These are phyloP conservation scores for Sarcophilus harrisii DNA, from an alignment of 2,797 vertebrate species.

Conservation along the genomic window DNA sequence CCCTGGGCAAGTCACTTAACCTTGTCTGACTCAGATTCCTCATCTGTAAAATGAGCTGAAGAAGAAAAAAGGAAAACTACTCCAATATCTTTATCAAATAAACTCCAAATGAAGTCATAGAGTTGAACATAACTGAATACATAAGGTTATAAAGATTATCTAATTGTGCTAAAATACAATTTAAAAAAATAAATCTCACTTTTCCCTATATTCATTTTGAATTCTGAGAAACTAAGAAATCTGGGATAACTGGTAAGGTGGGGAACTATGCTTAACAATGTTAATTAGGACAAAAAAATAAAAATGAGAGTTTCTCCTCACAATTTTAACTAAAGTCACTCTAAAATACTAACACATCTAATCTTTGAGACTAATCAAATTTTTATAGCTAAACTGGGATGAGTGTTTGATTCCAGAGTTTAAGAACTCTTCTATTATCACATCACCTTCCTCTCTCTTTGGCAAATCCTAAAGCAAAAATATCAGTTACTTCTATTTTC, in stretches of 20 bases:
- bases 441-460: not conserved
- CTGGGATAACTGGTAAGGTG: not conserved
- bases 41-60: not conserved
- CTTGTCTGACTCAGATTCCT: not conserved
- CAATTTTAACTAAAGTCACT: conserved; percentile 64
- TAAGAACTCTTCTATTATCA: not conserved
- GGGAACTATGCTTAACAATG: conserved; percentile 74
- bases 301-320: conserved; percentile 66
- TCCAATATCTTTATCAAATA: not conserved
- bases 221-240: not conserved
- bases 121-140: not conserved
- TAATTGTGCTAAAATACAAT: conserved; percentile 53
- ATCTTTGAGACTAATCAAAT: conserved; percentile 69
- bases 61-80: not conserved
- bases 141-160: not conserved
- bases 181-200: conserved; percentile 72
- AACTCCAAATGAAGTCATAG: not conserved
- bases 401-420: not conserved
- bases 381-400: conserved; percentile 41
- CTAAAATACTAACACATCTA: conserved; percentile 69
- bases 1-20: no score
- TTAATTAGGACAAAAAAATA: conserved; percentile 60
- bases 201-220: conserved; percentile 66
- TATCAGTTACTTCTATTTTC: not conserved
- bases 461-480: not conserved